A percentile compares a stretch with the other conserved stretches of the same genome.
Evolutionary conservation across 2,888 invertebrate genomes (phyloP).

Genomic region (Drosophila conformis): DNA sequence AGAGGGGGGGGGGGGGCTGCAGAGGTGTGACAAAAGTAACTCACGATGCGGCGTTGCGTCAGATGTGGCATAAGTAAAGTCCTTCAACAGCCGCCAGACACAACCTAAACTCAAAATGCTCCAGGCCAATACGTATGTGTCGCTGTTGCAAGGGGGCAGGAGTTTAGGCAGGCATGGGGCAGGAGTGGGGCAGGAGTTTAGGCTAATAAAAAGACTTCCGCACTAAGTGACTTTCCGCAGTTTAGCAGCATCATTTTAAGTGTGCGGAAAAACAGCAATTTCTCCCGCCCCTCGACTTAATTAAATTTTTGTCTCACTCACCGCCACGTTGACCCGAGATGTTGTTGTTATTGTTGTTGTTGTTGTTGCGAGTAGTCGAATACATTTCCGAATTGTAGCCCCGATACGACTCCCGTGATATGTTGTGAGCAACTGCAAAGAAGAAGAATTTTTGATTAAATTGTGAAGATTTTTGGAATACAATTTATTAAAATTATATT

Average conservation of each 20-base stretch:
- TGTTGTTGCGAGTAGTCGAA: slow-evolving; percentile 20
- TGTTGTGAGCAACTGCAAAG: slow-evolving; percentile 62
- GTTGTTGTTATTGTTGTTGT: slow-evolving; percentile 13
- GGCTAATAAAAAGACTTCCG: slow-evolving; percentile 57
- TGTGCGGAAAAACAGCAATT: slow-evolving; percentile 59
- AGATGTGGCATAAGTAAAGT: slow-evolving; percentile 61
- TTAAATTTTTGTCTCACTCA: slow-evolving; percentile 57
- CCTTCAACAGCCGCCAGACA: slow-evolving; percentile 67
- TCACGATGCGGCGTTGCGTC: slow-evolving; percentile 22
- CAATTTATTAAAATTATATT: background rate
- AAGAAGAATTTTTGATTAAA: background rate
- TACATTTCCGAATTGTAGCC: slow-evolving; percentile 56
- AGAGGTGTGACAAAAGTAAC: slow-evolving; percentile 8
- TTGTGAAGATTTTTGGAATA: too few species aligned
- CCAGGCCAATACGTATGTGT: slow-evolving; percentile 3
- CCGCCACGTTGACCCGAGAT: slow-evolving; percentile 53
- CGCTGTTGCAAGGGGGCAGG: too few species aligned
- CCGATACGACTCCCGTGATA: slow-evolving; percentile 57
- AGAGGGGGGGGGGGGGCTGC: slow-evolving; percentile 5
- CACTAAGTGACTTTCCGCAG: slow-evolving; percentile 28
- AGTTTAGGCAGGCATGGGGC: too few species aligned
- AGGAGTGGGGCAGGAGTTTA: background rate
- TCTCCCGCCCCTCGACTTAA: slow-evolving; percentile 10
- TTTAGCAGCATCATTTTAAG: slow-evolving; percentile 41
- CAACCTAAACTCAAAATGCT: slow-evolving; percentile 28